Evolutionary conservation across 2,888 invertebrate species (phyloP).

Genomic region (Sisyra nigra): DNA sequence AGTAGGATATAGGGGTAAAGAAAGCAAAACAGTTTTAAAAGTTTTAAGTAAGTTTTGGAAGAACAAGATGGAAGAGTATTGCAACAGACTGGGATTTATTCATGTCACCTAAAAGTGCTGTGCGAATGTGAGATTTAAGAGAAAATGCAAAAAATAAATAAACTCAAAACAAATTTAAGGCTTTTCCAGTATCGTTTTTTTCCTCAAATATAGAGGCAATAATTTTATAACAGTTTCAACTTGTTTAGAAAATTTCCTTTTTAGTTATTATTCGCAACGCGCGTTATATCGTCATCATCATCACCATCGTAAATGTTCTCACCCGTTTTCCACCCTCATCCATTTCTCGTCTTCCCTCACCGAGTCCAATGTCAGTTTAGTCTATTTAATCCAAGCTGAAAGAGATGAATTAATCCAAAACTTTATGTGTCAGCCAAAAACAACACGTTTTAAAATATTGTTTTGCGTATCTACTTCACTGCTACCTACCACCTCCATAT

Average conservation of each 20-base stretch:
- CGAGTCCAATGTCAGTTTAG: constrained; percentile 7
- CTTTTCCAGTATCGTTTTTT: too few species aligned
- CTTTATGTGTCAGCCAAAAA: constrained; percentile 27
- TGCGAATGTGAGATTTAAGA: not conserved
- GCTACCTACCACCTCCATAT: too few species aligned
- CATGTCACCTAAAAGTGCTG: constrained; percentile 3
- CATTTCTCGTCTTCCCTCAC: too few species aligned
- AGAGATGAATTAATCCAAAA: constrained; percentile 31
- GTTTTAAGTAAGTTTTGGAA: constrained; percentile 6
- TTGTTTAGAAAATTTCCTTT: too few species aligned
- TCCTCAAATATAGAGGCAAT: too few species aligned
- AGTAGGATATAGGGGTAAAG: constrained; percentile 3
- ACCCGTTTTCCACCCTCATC: too few species aligned
- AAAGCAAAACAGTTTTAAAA: constrained; percentile 7
- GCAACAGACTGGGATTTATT: constrained; percentile 6
- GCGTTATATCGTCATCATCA: too few species aligned
- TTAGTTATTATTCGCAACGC: too few species aligned
- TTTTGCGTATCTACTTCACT: too few species aligned
- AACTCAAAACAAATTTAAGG: too few species aligned
- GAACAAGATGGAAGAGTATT: constrained; percentile 7
- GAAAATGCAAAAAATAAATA: not conserved
- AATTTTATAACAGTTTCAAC: too few species aligned
- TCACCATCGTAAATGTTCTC: too few species aligned
- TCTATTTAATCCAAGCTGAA: constrained; percentile 22
- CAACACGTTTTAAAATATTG: not conserved